A percentile compares a stretch with the other conserved stretches of the same genome.
Conservation (phyloP, 2,797 vertebrate genomes). For the Galaxias olidus region DNA sequence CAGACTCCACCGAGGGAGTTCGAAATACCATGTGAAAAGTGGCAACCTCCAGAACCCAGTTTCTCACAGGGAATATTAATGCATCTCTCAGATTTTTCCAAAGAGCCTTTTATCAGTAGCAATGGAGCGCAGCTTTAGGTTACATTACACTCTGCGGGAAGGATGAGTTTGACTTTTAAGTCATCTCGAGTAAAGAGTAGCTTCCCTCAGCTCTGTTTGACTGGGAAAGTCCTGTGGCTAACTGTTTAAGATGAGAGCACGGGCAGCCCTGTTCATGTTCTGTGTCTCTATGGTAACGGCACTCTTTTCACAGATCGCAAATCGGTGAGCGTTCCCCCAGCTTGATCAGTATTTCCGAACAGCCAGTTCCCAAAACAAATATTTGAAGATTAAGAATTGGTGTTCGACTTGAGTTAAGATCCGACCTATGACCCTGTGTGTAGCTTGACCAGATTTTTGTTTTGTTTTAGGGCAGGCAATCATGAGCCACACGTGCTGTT, state of each 20-base stretch:
- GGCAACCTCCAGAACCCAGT: conserved; percentile 5
- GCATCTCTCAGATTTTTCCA: background rate
- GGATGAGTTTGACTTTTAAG: conserved; percentile 7
- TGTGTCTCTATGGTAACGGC: conserved; percentile 18
- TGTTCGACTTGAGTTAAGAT: too few species aligned
- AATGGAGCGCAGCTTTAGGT: background rate
- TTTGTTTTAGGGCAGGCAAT: too few species aligned
- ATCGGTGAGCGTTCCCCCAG: background rate
- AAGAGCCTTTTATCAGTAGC: conserved; percentile 12
- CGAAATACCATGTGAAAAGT: background rate
- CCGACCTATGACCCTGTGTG: too few species aligned
- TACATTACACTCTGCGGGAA: background rate
- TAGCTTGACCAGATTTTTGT: too few species aligned
- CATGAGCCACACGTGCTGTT: too few species aligned
- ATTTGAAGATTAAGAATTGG: background rate
- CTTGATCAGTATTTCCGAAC: conserved; percentile 4
- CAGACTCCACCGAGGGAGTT: conserved; percentile 7
- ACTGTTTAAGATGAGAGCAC: background rate
- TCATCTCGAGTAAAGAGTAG: conserved; percentile 8
- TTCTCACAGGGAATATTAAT: conserved; percentile 1
- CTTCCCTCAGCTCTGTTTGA: background rate
- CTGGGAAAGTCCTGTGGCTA: conserved; percentile 2
- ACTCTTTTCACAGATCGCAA: conserved; percentile 1
- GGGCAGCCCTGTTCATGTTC: conserved; percentile 1
- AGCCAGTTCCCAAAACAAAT: background rate